phyloP scores from a whole-genome alignment of 1,140 invertebrate species.

The Bombus confusus region DNA sequence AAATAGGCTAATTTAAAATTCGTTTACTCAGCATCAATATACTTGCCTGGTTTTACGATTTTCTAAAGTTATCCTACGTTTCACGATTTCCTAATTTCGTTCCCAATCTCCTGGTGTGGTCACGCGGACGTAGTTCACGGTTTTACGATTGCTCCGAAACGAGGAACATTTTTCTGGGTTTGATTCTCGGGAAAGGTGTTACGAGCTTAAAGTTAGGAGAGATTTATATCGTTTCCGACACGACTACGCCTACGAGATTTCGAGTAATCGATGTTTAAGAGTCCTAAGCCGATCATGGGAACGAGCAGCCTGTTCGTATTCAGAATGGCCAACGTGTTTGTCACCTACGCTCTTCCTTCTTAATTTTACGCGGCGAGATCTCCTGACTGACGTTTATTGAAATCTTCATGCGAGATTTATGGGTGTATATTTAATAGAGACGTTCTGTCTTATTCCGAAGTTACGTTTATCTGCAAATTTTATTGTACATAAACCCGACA shows the following conservation, averaged over 20 bases:
- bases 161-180: constrained; percentile 1
- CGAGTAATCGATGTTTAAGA: constrained; percentile 52
- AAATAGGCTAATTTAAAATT: no score
- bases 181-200: constrained; percentile 17
- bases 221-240: constrained; percentile 29
- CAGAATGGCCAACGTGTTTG: constrained; percentile 36
- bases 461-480: neutral
- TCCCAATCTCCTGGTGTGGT: neutral
- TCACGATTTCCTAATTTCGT: neutral
- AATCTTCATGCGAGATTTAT: constrained; percentile 4
- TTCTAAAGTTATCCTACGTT: neutral
- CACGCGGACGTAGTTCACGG: neutral
- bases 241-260: constrained; percentile 45
- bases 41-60: no score
- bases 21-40: no score
- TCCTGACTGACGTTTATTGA: neutral
- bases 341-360: constrained; percentile 50
- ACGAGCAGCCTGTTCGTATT: constrained; percentile 9
- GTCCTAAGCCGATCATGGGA: constrained; percentile 46
- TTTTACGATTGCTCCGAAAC: neutral
- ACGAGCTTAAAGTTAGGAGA: constrained; percentile 31
- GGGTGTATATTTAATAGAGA: neutral
- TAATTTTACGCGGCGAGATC: constrained; percentile 11
- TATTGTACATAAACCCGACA: neutral
- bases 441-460: neutral